A percentile compares a stretch with the other conserved stretches of the same genome.
Evolutionary conservation across 2,113 vertebrate species (phyloP).

Genomic region (Bostrychus sinensis): DNA sequence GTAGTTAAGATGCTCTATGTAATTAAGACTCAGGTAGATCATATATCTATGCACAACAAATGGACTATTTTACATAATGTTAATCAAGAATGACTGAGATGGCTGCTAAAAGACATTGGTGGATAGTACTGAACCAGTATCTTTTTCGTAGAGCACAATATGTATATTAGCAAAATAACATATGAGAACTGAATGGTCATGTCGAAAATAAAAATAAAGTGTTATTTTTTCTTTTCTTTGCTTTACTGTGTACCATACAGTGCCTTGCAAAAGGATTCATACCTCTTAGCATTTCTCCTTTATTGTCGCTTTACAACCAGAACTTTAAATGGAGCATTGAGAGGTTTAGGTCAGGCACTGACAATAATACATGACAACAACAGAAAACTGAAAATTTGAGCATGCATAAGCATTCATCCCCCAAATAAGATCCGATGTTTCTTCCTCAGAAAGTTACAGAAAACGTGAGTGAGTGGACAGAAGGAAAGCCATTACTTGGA

Average conservation of each 20-base stretch:
- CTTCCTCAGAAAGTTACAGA: too few relatives aligned
- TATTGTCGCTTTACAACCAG: too few relatives aligned
- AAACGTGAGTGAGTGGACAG: too few relatives aligned
- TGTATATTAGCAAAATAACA: neutral
- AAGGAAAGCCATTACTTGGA: too few relatives aligned
- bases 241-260: neutral
- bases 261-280: too few relatives aligned
- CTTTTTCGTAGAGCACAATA: neutral
- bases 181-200: neutral
- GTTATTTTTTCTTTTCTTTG: conserved; percentile 4
- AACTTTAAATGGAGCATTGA: too few relatives aligned
- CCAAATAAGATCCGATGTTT: too few relatives aligned
- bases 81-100: conserved; percentile 26
- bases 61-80: conserved; percentile 5
- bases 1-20: neutral
- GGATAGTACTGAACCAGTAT: neutral
- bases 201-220: neutral
- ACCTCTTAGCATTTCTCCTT: too few relatives aligned
- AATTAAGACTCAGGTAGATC: conserved; percentile 2
- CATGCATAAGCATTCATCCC: too few relatives aligned
- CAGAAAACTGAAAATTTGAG: too few relatives aligned
- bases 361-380: too few relatives aligned
- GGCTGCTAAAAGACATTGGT: neutral
- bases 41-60: conserved; percentile 11
- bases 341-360: too few relatives aligned